A percentile compares a stretch with the other conserved stretches of the same genome.
Evolutionary conservation across 2,888 invertebrate species (phyloP).

Genomic region (Xylota sylvarum): DNA sequence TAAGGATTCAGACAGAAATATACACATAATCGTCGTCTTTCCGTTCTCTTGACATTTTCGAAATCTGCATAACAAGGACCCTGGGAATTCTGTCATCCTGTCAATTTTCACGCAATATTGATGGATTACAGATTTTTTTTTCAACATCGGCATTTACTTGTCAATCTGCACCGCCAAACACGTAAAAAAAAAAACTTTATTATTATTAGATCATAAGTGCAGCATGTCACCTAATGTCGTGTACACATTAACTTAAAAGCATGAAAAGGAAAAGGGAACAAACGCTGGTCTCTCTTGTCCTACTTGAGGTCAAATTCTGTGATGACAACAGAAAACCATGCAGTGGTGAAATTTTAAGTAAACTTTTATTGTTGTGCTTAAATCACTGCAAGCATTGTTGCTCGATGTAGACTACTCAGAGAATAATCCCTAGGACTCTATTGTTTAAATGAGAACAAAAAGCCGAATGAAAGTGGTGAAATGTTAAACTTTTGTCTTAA

Average conservation of each 20-base stretch:
- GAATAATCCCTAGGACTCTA: conserved; percentile 3
- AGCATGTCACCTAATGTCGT: conserved; percentile 6
- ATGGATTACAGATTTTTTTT: conserved; percentile 47
- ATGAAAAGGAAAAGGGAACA: not conserved
- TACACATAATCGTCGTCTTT: conserved; percentile 27
- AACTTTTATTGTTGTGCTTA: conserved; percentile 31
- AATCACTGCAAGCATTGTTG: conserved; percentile 17
- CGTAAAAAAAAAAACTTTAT: not conserved
- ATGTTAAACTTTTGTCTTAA: conserved; percentile 48
- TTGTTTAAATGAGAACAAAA: conserved; percentile 31
- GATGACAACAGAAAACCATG: not conserved
- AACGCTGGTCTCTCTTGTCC: not conserved
- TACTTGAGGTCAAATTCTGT: conserved; percentile 13
- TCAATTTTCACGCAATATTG: conserved; percentile 54
- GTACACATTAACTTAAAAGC: not conserved
- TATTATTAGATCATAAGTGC: conserved; percentile 17
- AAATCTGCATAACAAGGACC: conserved; percentile 61
- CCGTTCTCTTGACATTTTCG: conserved; percentile 6
- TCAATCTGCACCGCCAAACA: conserved; percentile 20
- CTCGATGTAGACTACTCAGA: conserved; percentile 14
- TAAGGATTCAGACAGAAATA: conserved; percentile 13
- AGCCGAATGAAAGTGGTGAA: conserved; percentile 18
- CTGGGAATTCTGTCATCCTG: conserved; percentile 58
- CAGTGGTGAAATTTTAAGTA: conserved; percentile 27
- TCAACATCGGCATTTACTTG: conserved; percentile 43